Conservation (phyloP, 2,888 invertebrate species). For the Lithophane ornitopus region DNA sequence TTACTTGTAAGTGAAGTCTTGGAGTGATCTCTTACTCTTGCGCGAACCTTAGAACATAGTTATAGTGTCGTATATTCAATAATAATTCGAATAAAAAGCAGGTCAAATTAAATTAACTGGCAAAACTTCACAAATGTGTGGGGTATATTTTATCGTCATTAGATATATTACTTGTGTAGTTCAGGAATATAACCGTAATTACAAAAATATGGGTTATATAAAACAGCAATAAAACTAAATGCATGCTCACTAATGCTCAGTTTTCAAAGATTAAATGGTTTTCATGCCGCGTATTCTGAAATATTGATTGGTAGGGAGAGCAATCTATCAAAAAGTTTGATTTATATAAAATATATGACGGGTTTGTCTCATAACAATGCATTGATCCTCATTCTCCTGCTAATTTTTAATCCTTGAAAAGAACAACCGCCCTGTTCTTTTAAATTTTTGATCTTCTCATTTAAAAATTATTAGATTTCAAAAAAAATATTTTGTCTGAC, state of each 20-base stretch:
- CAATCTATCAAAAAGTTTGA: background rate
- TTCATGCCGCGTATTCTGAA: constrained; percentile 21
- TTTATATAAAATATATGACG: background rate
- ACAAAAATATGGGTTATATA: background rate
- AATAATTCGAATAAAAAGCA: constrained; percentile 3
- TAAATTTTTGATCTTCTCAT: background rate
- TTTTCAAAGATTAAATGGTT: constrained; percentile 21
- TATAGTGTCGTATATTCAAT: constrained; percentile 7
- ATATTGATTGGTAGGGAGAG: background rate
- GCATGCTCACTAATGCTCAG: constrained; percentile 38
- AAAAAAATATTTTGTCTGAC: constrained; percentile 1
- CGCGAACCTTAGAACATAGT: constrained; percentile 20
- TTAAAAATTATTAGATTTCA: background rate
- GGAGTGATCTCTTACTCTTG: constrained; percentile 56
- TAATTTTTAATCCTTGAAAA: background rate
- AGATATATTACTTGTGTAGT: background rate
- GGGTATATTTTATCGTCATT: background rate
- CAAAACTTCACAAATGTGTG: background rate
- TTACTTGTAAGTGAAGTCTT: constrained; percentile 35
- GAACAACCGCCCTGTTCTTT: constrained; percentile 7
- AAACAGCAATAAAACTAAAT: constrained; percentile 20
- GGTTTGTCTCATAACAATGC: background rate
- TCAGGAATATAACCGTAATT: background rate
- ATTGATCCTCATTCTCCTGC: constrained; percentile 2
- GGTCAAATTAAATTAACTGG: constrained; percentile 2